Evolutionary conservation across 1,140 invertebrate genomes (phyloP), one percentile per base, ranked within the genome.

Genomic region (Microplitis demolitor): DNA sequence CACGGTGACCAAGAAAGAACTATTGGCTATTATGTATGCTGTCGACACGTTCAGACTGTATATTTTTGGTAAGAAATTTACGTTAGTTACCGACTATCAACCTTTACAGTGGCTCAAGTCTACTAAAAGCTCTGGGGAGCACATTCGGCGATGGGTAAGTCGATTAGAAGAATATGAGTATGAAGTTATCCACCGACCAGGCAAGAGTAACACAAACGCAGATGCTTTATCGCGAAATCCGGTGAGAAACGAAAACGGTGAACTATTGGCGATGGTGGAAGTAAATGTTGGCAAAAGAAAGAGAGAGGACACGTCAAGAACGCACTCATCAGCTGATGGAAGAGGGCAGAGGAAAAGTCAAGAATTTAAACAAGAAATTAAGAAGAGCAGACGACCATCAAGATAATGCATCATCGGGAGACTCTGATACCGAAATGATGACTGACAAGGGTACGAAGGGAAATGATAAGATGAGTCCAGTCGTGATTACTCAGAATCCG

Each of bases 121-220:
- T 9, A 45, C 39, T 0, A 45, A 45, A 8, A 45, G 8, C 3
- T 5, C 6, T 8, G 39, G 39, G 0, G 8, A 45, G 5, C 76
- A 86, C 75, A 74, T 90, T n/a, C 79, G 86, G 3, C 72, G 88
- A n/a, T 91, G 89, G 89, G 71, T 84, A 66, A 34, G 89, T 5
- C 79, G 84, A 75, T 71, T 90, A 35, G 85, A 45, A 8, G 39
- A 45, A 45, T 45, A 45, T 3, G 11, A 45, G 2, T 45, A 45
- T 45, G 11, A 6, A 9, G 5, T 45, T 8, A 5, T 45, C 2
- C 39, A 45, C 6, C 39, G 39, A 6, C 88, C 76, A 84, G 86
- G 84, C 24, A 83, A 77, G 72, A 51, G 75, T 16, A 83, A 87
- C 74, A 68, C 60, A n/a, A 83, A 84, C 58, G 85, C 80, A 0